phyloP scores from a whole-genome alignment of 2,113 vertebrate species.

The Psittacula cyanocephala region DNA sequence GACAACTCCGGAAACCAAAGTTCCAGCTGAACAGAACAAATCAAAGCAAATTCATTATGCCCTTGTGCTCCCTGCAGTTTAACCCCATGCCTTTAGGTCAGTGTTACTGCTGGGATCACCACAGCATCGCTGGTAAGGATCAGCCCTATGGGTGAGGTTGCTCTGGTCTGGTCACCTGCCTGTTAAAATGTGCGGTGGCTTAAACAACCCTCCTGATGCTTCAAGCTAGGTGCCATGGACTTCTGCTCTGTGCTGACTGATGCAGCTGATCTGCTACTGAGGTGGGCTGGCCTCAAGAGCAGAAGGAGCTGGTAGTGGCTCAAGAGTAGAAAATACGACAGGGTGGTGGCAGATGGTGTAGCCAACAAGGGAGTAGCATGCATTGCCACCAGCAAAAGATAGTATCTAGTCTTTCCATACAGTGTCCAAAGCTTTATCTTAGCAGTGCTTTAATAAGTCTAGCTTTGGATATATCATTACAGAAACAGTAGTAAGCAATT shows the following conservation, averaged over 20 bases:
- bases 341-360: background rate
- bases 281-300: background rate
- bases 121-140: background rate
- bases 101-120: background rate
- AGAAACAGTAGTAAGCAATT: background rate
- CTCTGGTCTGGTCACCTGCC: background rate
- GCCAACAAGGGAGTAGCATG: accelerated
- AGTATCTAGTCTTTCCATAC: background rate
- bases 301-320: background rate
- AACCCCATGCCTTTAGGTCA: background rate
- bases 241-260: background rate
- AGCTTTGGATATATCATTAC: background rate
- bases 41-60: background rate
- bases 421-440: background rate
- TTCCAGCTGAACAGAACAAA: background rate
- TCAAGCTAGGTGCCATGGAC: background rate
- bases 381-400: background rate
- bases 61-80: background rate
- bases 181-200: background rate
- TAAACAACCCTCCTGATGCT: background rate
- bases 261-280: background rate
- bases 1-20: background rate
- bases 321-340: background rate
- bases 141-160: background rate
- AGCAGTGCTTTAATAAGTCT: background rate